Conservation (phyloP, 2,888 invertebrate genomes). For the Lymantria monacha region DNA sequence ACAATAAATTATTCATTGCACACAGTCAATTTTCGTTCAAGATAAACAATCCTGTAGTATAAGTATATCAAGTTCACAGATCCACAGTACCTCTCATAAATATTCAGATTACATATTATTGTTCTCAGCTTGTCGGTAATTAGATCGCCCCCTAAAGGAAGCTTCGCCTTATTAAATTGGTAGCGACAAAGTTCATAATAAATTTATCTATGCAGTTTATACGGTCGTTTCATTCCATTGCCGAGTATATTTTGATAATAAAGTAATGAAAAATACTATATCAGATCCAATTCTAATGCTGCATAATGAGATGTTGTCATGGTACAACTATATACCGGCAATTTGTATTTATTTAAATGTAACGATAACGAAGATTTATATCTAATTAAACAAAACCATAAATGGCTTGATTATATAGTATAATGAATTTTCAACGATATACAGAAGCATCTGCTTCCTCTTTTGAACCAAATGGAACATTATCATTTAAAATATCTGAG, state of each 20-base stretch:
- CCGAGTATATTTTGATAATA: conserved; percentile 41
- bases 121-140: conserved; percentile 78
- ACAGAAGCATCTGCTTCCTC: conserved; percentile 2
- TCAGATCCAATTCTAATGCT: conserved; percentile 19
- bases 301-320: conserved; percentile 15
- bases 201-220: conserved; percentile 30
- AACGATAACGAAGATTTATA: background rate
- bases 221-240: conserved; percentile 53
- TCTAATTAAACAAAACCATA: conserved; percentile 2
- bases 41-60: conserved; percentile 59
- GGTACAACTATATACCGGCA: background rate
- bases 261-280: conserved; percentile 26
- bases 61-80: conserved; percentile 72
- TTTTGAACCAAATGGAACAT: conserved; percentile 1
- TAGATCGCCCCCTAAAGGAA: conserved; percentile 79
- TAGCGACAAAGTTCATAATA: conserved; percentile 67
- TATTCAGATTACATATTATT: conserved; percentile 79
- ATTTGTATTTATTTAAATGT: background rate
- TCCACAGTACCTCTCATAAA: conserved; percentile 62
- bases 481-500: conserved; percentile 1
- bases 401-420: background rate
- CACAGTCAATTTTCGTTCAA: conserved; percentile 74
- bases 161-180: conserved; percentile 65
- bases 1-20: conserved; percentile 80
- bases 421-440: background rate